Percentiles rank a stretch among this genome's conserved stretches.
Conservation (phyloP, 1,140 invertebrate genomes). For the Prorops nasuta region DNA sequence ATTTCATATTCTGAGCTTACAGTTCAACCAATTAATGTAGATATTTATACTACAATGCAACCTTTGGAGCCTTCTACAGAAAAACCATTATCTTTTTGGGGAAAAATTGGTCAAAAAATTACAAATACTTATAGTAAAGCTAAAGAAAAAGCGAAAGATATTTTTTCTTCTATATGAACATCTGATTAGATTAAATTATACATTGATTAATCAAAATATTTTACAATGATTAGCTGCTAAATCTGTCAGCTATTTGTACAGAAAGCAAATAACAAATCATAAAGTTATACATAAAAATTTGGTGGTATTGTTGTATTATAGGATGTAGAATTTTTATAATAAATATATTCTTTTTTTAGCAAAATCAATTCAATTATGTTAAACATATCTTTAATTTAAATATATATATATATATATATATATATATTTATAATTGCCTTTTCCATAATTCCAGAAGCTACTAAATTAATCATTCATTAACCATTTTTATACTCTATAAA, state of each 20-base stretch:
- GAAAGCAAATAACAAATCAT: neutral
- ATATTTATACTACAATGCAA: slow-evolving; percentile 5
- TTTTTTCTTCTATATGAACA: slow-evolving; percentile 50
- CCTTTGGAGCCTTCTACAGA: slow-evolving; percentile 20
- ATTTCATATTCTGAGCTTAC: slow-evolving; percentile 12
- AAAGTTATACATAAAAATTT: neutral
- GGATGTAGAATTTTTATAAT: neutral
- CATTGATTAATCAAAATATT: slow-evolving; percentile 12
- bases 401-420: slow-evolving; percentile 4
- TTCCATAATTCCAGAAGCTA: neutral
- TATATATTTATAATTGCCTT: neutral
- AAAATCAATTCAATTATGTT: neutral
- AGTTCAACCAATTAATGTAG: slow-evolving; percentile 5
- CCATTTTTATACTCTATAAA: slow-evolving; percentile 13
- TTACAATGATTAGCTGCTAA: slow-evolving; percentile 19
- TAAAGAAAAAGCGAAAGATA: slow-evolving; percentile 56
- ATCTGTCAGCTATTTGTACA: slow-evolving; percentile 4
- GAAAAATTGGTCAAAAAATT: slow-evolving; percentile 55
- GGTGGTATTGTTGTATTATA: neutral
- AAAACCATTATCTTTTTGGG: slow-evolving; percentile 58
- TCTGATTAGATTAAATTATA: slow-evolving; percentile 8
- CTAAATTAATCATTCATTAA: slow-evolving; percentile 1
- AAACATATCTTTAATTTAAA: neutral
- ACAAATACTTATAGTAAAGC: slow-evolving; percentile 48
- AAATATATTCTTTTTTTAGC: neutral